Base-by-base conservation (phyloP, 2,888 invertebrate species). In the Eristalis arbustorum region DNA sequence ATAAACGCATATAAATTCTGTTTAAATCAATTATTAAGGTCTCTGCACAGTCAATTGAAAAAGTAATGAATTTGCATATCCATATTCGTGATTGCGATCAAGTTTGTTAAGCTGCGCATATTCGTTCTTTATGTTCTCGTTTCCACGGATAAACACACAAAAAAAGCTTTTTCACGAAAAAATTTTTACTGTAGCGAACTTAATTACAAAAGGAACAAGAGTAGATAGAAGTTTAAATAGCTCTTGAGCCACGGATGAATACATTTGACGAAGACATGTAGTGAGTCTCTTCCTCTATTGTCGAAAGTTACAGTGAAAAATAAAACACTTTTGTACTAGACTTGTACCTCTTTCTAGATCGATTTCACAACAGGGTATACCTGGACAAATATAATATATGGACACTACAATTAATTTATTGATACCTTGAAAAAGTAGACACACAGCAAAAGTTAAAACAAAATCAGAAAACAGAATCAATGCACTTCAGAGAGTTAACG, bases 401-500 rank as follows among this genome's bases (percentile, higher is more conserved):
- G 49, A 18, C 49, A 22, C 37, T 37, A 23, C 25, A 31, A 31
- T 18, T 28, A 77, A 69, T 63, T 69, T 3, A 34, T 23, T 23
- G 23, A 34, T 10, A 77, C 49, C n/a, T 71, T 49, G 18, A n/a
- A 14, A 42, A 77, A 23, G 6, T 22, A 5, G 18, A 18, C 8
- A 22, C 14, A 59, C 13, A 22, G 34, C 57, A 59, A 57, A 4
- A 28, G 22, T 6, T 31, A 8, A 22, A 64, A 76, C 72, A 77
- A 73, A 71, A n/a, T 73, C 71, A 71, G 64, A 77, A 56, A 40
- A 71, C 49, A 49, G 67, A 75, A 75, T 83, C 68, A 72, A 79
- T 79, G 78, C 71, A 83, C 71, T 83, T 71, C 42, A 66, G 23
- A 31, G 57, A 28, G 28, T 22, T 75, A 75, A 84, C 84, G 84